Evolutionary conservation across 2,888 invertebrate species (phyloP).

Genomic region (Lochmaea crataegi): DNA sequence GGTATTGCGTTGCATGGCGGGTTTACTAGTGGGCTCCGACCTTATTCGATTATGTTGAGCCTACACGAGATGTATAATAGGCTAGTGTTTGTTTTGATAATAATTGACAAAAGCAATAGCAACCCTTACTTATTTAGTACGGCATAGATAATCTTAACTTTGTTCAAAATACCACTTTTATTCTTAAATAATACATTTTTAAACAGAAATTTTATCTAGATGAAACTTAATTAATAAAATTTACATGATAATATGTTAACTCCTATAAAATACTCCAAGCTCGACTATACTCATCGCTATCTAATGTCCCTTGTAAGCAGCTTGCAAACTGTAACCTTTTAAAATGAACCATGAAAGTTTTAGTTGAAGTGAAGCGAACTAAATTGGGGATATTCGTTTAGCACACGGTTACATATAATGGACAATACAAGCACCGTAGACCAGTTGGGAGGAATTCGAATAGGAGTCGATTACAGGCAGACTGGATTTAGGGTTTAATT

Average conservation of each 20-base stretch:
- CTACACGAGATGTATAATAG: too few species aligned
- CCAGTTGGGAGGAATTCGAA: too few species aligned
- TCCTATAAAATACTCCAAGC: not conserved
- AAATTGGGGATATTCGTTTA: slow-evolving; percentile 20
- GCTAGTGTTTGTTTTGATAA: too few species aligned
- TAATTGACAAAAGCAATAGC: not conserved
- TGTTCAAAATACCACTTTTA: not conserved
- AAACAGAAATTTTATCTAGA: not conserved
- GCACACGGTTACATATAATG: slow-evolving; percentile 2
- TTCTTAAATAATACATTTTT: not conserved
- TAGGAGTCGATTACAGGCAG: not conserved
- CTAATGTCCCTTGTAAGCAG: slow-evolving; percentile 9
- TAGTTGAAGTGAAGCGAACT: not conserved
- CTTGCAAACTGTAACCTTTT: slow-evolving; percentile 7
- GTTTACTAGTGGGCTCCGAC: too few species aligned
- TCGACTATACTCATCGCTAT: too few species aligned
- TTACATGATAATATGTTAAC: not conserved
- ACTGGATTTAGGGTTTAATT: not conserved
- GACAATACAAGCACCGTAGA: not conserved
- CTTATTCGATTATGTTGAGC: too few species aligned
- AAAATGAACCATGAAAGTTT: slow-evolving; percentile 15
- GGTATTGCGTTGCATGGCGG: too few species aligned
- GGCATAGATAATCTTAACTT: not conserved
- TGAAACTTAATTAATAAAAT: not conserved
- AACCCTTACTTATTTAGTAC: too few species aligned